Percentiles rank a stretch among this genome's conserved stretches.
phyloP scores from a whole-genome alignment of 2,797 vertebrate species.

The Rhodeus uyekii region DNA sequence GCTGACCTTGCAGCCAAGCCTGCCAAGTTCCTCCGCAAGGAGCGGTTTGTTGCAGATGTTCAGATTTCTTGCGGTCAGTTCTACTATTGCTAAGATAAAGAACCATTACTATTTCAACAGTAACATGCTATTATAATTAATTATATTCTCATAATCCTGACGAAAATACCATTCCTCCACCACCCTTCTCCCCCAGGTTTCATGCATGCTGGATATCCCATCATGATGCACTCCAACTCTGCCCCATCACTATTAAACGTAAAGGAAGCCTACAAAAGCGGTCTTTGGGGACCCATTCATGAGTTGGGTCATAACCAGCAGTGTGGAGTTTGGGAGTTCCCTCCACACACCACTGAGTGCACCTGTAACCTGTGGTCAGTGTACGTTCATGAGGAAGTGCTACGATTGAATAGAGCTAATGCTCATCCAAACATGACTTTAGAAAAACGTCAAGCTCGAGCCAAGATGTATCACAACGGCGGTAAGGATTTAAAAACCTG shows the following conservation, averaged over 20 bases:
- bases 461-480: conserved; percentile 59
- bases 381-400: conserved; percentile 85
- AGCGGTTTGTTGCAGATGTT: conserved; percentile 87
- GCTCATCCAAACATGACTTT: conserved; percentile 67
- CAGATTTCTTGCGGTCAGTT: conserved; percentile 82
- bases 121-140: neutral
- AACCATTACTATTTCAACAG: neutral
- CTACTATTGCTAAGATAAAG: neutral
- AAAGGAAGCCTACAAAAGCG: conserved; percentile 25
- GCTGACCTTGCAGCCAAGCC: conserved; percentile 78
- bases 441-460: too few relatives aligned
- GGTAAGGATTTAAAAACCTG: conserved; percentile 70
- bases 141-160: too few relatives aligned
- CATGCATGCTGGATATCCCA: conserved; percentile 91
- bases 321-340: conserved; percentile 82
- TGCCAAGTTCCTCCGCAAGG: conserved; percentile 79
- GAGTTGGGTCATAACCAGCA: conserved; percentile 94
- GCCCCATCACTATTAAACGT: conserved; percentile 65
- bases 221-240: conserved; percentile 78
- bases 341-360: conserved; percentile 84
- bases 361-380: conserved; percentile 95
- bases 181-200: conserved; percentile 80
- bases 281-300: conserved; percentile 86
- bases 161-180: too few relatives aligned
- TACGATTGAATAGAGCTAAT: conserved; percentile 73